These are phyloP conservation scores for Bergia sp. DNA, from an alignment of 92 coral and sea anemone genomes.

Conservation along the genomic window DNA sequence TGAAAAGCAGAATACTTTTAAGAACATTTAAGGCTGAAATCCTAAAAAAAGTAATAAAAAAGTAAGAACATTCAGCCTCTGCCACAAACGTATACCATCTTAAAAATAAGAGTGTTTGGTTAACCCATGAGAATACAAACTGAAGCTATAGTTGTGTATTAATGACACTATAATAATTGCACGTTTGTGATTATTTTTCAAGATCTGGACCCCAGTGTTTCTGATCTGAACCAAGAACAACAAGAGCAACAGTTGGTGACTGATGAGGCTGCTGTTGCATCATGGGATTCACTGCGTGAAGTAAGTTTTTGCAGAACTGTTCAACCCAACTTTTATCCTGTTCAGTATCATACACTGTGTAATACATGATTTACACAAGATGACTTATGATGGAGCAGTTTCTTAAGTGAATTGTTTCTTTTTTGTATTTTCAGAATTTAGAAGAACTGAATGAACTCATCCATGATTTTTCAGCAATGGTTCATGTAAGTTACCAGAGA, in stretches of 20 bases:
- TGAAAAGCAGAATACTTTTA: too few species aligned
- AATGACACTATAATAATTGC: neutral
- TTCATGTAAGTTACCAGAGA: constrained; percentile 82
- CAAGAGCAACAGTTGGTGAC: constrained; percentile 62
- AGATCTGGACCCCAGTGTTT: constrained; percentile 30
- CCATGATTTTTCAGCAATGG: constrained; percentile 91
- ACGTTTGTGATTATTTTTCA: neutral
- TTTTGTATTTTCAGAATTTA: constrained; percentile 66
- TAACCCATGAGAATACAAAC: neutral
- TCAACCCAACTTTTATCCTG: too few species aligned
- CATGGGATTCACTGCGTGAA: constrained; percentile 87
- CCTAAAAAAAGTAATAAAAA: too few species aligned
- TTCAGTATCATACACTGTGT: too few species aligned
- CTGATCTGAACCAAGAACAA: constrained; percentile 47
- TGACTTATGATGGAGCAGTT: neutral
- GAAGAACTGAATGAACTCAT: constrained; percentile 89
- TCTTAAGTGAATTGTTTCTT: neutral
- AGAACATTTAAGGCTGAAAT: too few species aligned
- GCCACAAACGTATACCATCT: too few species aligned
- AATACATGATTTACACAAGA: too few species aligned
- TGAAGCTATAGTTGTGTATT: neutral
- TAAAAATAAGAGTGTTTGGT: too few species aligned
- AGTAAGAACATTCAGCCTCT: too few species aligned
- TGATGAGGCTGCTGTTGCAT: constrained; percentile 81
- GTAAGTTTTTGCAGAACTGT: constrained; percentile 39